phyloP scores from a whole-genome alignment of 2,888 invertebrate genomes.

The Euzetes globulus region DNA sequence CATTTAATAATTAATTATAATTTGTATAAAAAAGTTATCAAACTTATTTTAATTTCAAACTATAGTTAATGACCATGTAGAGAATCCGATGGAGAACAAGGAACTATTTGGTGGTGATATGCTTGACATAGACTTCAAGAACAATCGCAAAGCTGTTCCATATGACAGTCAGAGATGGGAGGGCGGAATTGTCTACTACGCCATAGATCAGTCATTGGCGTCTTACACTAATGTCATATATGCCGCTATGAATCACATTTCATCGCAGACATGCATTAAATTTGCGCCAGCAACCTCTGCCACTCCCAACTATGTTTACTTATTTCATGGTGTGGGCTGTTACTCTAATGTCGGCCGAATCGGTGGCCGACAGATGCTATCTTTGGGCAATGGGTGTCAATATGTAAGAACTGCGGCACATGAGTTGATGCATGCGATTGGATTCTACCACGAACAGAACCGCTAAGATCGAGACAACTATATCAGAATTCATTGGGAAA shows the following conservation, averaged over 20 bases:
- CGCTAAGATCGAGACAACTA: slow-evolving; percentile 38
- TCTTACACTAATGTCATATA: background rate
- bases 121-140: slow-evolving; percentile 28
- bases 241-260: slow-evolving; percentile 35
- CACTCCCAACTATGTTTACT: slow-evolving; percentile 29
- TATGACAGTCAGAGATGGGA: slow-evolving; percentile 12
- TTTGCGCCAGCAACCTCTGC: slow-evolving; percentile 34
- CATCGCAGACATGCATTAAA: background rate
- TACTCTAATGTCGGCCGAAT: slow-evolving; percentile 36
- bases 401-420: slow-evolving; percentile 33
- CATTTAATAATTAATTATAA: no score
- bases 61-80: no score
- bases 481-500: slow-evolving; percentile 34
- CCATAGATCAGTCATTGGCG: slow-evolving; percentile 34
- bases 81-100: slow-evolving; percentile 30
- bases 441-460: slow-evolving; percentile 38
- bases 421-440: slow-evolving; percentile 37
- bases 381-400: slow-evolving; percentile 34
- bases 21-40: no score
- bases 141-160: background rate
- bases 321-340: no score
- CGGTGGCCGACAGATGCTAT: slow-evolving; percentile 32
- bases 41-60: no score
- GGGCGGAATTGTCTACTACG: slow-evolving; percentile 36
- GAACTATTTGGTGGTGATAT: slow-evolving; percentile 37